Base-by-base conservation (phyloP, 2,113 vertebrate genomes). In the Istiophorus platypterus region DNA sequence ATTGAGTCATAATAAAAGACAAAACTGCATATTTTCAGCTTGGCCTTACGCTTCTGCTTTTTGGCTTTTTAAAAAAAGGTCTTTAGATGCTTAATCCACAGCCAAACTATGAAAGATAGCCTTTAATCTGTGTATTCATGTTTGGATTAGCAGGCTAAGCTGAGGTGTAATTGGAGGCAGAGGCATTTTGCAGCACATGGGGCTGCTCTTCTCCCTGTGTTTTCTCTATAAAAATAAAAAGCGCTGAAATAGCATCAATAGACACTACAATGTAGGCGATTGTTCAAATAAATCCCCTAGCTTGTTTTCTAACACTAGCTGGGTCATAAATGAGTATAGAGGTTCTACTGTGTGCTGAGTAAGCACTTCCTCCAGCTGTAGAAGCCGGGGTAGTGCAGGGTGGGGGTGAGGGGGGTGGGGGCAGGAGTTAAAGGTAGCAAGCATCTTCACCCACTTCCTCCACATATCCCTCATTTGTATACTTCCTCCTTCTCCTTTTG, bases 341-440 rank as follows among this genome's bases (percentile, higher is more conserved):
- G 9, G 63, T 18, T 39, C 59, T 37, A 2, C 61, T 3, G 11
- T 27, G 42, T 90, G 92, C 91, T 68, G 88, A 91, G 74, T 77
- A 57, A 85, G 89, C 89, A 75, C 76, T 78, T 68, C 0, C 52
- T 71, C 67, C 66, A 77, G 71, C 81, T 81, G 67, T 29, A 71
- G 76, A 27, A 75, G 72, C 45, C 67, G 34, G 67, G 72, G 63
- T 51, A 81, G 69, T n/a, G 47, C 27, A 14, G 59, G 56, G 57
- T 11, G 59, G n/a, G 39, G 11, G 52, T n/a, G 39, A n/a, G n/a
- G n/a, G n/a, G n/a, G n/a, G 24, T 29, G 56, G 68, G 34, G 0
- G 9, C 26, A 56, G 72, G 34, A 0, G 9, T 34, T 49, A 29
- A 34, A 51, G 11, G 45, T 10, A 45, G 42, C 29, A 24, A 52